Evolutionary conservation across 2,113 vertebrate species (phyloP), one percentile per base, ranked within the genome.

Genomic region (Siniperca knerii): DNA sequence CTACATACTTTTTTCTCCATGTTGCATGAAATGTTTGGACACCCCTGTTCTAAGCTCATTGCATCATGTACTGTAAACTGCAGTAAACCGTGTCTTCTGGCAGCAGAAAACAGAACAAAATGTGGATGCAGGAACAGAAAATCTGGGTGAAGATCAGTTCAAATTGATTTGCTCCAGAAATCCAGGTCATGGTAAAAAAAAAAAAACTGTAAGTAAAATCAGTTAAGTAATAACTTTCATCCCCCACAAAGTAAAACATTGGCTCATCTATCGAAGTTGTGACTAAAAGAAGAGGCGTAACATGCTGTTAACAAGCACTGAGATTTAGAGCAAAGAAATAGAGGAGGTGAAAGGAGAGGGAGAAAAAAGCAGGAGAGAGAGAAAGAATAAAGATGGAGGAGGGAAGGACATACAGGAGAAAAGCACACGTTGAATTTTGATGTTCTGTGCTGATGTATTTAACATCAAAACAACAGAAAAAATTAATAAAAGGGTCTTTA

Each of bases 261-360:
- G 44, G 21, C 52, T 73, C n/a, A 40, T 46, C 18, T 42, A 18
- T 37, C 1, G 6, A 25, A 54, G 23, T 25, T 73, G 44, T 61
- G 82, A 74, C 33, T 73, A 74, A 66, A 50, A 48, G 50, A 77
- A 57, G 57, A 77, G 78, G 60, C 50, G 40, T 76, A 29, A 77
- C 35, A 65, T 62, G 16, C 68, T 65, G 74, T 78, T 67, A 80
- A 66, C 50, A 54, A 73, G 42, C 42, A 67, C 69, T 52, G 23
- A 70, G 37, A 76, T 18, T 58, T 48, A 77, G 84, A 82, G 60
- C 75, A 67, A 74, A 79, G 48, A 46, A 23, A 50, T 16, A 69
- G n/a, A 33, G 52, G 48, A 57, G 62, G 58, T 61, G 37, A 70
- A 74, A 65, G 50, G 42, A 73, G 1, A 64, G 61, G 80, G 4